phyloP scores from a whole-genome alignment of 2,113 vertebrate genomes.

The Calonectris borealis region DNA sequence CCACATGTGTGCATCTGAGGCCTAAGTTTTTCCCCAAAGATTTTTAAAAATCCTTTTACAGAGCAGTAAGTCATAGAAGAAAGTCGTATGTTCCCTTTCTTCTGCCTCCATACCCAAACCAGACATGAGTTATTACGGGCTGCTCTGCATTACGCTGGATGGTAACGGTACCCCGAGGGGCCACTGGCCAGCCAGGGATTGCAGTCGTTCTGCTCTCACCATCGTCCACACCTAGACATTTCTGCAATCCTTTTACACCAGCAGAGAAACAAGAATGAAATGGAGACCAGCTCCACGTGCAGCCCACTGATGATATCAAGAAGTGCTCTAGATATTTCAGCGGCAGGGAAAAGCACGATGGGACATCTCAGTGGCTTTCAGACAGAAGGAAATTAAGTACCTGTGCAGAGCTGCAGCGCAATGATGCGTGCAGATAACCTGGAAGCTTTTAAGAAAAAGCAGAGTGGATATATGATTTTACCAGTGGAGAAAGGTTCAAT shows the following conservation, averaged over 20 bases:
- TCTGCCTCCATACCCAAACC: background rate
- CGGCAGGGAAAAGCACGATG: accelerated
- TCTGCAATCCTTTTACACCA: background rate
- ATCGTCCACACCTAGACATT: background rate
- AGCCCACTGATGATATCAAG: background rate
- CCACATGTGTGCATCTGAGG: background rate
- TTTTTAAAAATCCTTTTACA: slow-evolving; percentile 30
- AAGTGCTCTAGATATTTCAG: background rate
- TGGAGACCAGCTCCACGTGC: background rate
- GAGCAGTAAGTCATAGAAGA: background rate
- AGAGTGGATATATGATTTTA: background rate
- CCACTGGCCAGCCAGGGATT: background rate
- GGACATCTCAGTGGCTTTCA: background rate
- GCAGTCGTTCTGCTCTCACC: background rate
- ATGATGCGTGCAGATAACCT: background rate
- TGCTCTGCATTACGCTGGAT: background rate
- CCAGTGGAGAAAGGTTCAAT: background rate
- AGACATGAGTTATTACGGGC: background rate
- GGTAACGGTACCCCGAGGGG: background rate
- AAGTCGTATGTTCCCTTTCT: background rate
- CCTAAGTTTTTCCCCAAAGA: background rate
- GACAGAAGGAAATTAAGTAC: background rate
- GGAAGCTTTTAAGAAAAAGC: background rate
- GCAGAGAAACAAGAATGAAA: background rate
- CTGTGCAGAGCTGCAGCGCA: background rate